phyloP scores from a whole-genome alignment of 2,888 invertebrate species.

The Eupithecia abbreviata region DNA sequence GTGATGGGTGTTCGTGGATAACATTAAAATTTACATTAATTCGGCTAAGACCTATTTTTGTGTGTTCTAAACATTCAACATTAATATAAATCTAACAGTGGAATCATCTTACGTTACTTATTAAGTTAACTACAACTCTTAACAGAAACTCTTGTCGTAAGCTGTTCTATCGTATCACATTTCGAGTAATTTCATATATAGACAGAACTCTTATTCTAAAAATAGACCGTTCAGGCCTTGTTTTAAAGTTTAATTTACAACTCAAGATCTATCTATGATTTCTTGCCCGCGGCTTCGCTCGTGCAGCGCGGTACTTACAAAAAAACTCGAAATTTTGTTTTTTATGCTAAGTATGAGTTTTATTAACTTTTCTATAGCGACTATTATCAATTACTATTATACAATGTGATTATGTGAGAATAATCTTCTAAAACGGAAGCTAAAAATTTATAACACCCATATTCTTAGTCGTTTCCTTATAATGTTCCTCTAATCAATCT shows the following conservation, averaged over 20 bases:
- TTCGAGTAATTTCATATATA: constrained; percentile 11
- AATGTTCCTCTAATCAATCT: too few species aligned
- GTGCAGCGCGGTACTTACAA: not conserved
- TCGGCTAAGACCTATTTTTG: not conserved
- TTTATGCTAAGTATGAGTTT: not conserved
- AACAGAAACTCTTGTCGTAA: constrained; percentile 16
- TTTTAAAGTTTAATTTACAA: not conserved
- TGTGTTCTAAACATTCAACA: not conserved
- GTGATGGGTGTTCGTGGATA: too few species aligned
- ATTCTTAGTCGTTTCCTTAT: too few species aligned
- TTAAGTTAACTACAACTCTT: constrained; percentile 8
- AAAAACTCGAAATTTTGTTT: not conserved
- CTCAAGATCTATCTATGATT: constrained; percentile 2
- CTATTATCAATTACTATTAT: not conserved
- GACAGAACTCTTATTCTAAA: constrained; percentile 1
- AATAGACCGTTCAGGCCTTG: not conserved
- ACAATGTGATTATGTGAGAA: not conserved
- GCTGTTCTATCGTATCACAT: constrained; percentile 28
- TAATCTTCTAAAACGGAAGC: not conserved
- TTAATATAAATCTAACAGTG: not conserved
- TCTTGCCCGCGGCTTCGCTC: not conserved
- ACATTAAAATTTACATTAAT: too few species aligned
- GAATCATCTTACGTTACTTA: not conserved
- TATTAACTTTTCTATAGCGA: not conserved
- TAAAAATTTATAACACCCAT: not conserved